Evolutionary conservation across 2,797 vertebrate species (phyloP).

Genomic region (Nyctibius grandis): DNA sequence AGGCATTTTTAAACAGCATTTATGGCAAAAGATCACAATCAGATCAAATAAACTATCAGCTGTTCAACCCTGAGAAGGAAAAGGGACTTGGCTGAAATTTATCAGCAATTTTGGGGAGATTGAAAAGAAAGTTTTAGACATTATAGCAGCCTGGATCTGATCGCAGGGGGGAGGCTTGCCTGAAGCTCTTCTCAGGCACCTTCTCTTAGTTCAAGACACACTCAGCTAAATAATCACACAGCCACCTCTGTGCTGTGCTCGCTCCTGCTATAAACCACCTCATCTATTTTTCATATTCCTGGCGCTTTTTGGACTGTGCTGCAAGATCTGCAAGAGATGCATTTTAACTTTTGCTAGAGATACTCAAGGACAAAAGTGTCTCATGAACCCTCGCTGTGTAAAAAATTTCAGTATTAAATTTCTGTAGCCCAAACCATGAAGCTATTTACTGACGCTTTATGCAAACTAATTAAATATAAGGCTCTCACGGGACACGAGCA

Average conservation of each 20-base stretch:
- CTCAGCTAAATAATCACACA: neutral
- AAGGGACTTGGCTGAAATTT: neutral
- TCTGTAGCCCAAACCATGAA: slow-evolving; percentile 13
- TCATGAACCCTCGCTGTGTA: neutral
- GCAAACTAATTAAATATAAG: slow-evolving; percentile 75
- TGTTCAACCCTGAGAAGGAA: neutral
- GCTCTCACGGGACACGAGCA: slow-evolving; percentile 53
- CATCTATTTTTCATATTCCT: slow-evolving; percentile 27
- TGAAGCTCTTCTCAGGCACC: neutral
- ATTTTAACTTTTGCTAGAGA: neutral
- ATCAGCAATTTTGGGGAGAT: neutral
- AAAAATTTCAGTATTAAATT: slow-evolving; percentile 1
- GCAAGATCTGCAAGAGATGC: neutral
- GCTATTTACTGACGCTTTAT: slow-evolving; percentile 69
- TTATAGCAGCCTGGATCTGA: neutral
- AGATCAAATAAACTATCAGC: neutral
- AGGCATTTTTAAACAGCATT: neutral
- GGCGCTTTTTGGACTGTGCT: neutral
- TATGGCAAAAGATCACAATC: neutral
- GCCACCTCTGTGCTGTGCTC: neutral
- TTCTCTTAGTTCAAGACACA: neutral
- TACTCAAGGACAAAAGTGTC: neutral
- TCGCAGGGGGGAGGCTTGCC: neutral
- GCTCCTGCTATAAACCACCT: neutral
- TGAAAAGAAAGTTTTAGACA: neutral